Base-by-base conservation (phyloP, 1,140 invertebrate genomes). In the Hermetia illucens region DNA sequence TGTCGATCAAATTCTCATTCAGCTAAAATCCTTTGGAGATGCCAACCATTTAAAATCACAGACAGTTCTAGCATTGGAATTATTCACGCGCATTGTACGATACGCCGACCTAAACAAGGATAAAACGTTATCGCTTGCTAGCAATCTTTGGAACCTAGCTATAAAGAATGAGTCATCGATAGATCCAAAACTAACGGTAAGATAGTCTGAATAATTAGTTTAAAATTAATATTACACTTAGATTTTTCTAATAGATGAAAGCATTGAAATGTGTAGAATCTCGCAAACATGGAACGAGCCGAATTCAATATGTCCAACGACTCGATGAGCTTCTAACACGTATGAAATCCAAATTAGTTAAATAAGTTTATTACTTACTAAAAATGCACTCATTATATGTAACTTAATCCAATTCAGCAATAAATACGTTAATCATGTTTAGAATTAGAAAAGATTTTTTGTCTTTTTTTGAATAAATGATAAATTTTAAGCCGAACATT, bases 91-190 rank as follows among this genome's bases (percentile, higher is more conserved):
- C 15, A 70, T 90, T n/a, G 59, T 79, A 4, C 62, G 71, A 6
- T 69, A 80, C 55, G 77, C 71, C 0, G 76, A 89, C 59, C 50
- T 89, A n/a, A 62, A 61, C 16, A 61, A 70, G 27, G 56, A 67
- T 4, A 54, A 65, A 18, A 65, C 84, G 45, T 64, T 69, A 1
- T 69, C 64, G 21, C 61, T 92, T 24, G 77, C 79, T 18, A 48
- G 74, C 0, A 88, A 88, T 60, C 64, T 92, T 8, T 90, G 84
- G 84, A 68, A 74, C 43, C 62, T 90, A 35, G 71, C 77, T n/a
- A 65, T 72, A 36, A 80, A 75, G 53, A 59, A 75, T 51, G 51
- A 58, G 32, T n/a, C 43, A 4, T 13, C 50, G 8, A 31, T 58
- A 4, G 53, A 60, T 42, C 32, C 39, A 3, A 58, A 55, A 36